Evolutionary conservation across 2,888 invertebrate genomes (phyloP).

Genomic region (Tetragonisca angustula): DNA sequence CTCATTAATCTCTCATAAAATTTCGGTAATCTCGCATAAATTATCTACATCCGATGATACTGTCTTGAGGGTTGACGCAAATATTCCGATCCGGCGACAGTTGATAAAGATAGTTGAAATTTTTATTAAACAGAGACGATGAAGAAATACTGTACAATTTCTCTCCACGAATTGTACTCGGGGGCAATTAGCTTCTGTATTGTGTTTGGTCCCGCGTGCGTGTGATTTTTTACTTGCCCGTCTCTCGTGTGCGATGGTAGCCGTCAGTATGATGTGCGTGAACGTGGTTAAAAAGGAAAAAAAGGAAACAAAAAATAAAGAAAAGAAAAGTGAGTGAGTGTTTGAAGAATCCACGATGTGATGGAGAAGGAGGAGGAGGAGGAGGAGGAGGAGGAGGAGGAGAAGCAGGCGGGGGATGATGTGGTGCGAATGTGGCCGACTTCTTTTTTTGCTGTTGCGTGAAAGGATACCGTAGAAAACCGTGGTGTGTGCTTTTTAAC

Average conservation of each 20-base stretch:
- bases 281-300: slow-evolving; percentile 41
- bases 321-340: slow-evolving; percentile 57
- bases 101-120: no score
- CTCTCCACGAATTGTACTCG: slow-evolving; percentile 39
- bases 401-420: slow-evolving; percentile 63
- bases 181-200: slow-evolving; percentile 49
- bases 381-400: slow-evolving; percentile 22
- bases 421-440: slow-evolving; percentile 6
- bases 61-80: no score
- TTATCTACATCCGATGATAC: no score
- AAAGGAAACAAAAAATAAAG: no score
- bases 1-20: no score
- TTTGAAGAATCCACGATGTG: slow-evolving; percentile 44
- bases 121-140: background rate
- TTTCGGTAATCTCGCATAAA: no score
- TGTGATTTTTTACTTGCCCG: slow-evolving; percentile 65
- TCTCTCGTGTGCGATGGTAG: slow-evolving; percentile 66
- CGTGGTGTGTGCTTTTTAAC: slow-evolving; percentile 82
- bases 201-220: slow-evolving; percentile 65
- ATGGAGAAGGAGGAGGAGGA: background rate
- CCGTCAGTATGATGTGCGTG: slow-evolving; percentile 62
- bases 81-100: no score
- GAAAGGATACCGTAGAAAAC: slow-evolving; percentile 66
- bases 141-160: background rate
- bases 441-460: slow-evolving; percentile 18